A percentile compares a stretch with the other conserved stretches of the same genome.
Conservation (phyloP, 2,113 vertebrate species). For the Dromiciops gliroides region DNA sequence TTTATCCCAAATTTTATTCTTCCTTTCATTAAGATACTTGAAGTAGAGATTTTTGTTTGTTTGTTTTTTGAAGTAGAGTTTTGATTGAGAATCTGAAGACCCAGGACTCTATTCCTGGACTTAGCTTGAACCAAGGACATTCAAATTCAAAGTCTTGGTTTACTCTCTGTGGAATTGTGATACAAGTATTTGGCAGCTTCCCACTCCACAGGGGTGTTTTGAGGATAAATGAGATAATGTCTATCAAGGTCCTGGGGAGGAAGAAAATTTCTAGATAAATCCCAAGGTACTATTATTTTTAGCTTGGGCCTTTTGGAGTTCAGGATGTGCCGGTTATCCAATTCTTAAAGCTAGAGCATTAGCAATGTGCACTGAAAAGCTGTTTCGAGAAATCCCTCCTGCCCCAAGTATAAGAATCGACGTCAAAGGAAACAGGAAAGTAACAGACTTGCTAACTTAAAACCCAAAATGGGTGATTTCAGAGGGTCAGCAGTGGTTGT, state of each 20-base stretch:
- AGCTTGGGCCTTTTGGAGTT: conserved; percentile 48
- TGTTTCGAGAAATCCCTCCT: conserved; percentile 72
- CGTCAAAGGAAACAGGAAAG: conserved; percentile 81
- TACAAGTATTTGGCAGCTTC: conserved; percentile 14
- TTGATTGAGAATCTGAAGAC: not conserved
- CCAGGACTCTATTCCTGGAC: not conserved
- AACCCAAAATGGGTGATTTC: not conserved
- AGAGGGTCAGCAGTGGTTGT: not conserved
- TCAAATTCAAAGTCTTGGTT: conserved; percentile 29
- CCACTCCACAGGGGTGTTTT: conserved; percentile 52
- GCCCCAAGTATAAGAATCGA: conserved; percentile 55
- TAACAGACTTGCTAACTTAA: conserved; percentile 67
- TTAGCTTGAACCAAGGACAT: not conserved
- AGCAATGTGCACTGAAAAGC: conserved; percentile 39
- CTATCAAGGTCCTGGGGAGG: conserved; percentile 68
- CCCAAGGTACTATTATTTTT: conserved; percentile 72
- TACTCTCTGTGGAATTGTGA: conserved; percentile 27
- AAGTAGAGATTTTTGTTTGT: not conserved
- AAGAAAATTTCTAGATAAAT: conserved; percentile 73
- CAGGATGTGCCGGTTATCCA: conserved; percentile 23
- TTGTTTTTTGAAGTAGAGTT: not conserved
- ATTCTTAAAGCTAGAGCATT: conserved; percentile 61
- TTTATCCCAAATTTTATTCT: not conserved
- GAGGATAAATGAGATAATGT: conserved; percentile 76
- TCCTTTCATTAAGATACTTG: not conserved